Conservation (phyloP, 2,113 vertebrate genomes). For the Psilopogon haemacephalus region DNA sequence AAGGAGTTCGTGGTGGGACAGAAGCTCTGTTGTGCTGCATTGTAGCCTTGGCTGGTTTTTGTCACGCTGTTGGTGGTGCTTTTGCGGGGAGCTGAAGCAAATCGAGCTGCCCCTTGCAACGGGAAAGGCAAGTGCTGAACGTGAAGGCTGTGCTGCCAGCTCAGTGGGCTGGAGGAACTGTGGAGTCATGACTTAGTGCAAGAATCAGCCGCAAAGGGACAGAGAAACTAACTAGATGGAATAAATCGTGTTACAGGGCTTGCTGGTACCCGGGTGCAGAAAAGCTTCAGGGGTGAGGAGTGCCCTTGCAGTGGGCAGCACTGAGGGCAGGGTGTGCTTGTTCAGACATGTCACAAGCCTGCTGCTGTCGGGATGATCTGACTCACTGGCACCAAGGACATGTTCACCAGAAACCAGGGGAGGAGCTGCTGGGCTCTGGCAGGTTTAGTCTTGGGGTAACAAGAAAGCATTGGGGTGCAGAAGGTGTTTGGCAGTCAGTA, state of each 20-base stretch:
- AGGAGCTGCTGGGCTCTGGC: not conserved
- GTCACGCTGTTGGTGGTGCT: not conserved
- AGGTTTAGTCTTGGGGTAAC: not conserved
- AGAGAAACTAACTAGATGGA: not conserved
- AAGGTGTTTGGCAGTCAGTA: not conserved
- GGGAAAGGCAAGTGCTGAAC: not conserved
- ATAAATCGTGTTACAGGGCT: fast-evolving
- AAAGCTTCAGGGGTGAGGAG: not conserved
- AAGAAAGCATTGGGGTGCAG: fast-evolving
- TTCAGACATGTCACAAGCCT: fast-evolving
- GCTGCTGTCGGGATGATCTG: not conserved
- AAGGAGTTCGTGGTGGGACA: not conserved
- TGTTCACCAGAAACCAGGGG: not conserved
- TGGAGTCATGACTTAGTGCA: not conserved
- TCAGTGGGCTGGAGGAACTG: not conserved
- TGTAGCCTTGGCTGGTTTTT: not conserved
- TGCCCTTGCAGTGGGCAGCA: not conserved
- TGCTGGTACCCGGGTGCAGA: not conserved
- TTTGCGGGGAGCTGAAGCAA: not conserved
- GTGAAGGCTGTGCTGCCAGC: not conserved
- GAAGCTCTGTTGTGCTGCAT: not conserved
- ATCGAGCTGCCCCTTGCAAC: not conserved
- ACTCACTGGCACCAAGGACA: not conserved
- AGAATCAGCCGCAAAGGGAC: not conserved
- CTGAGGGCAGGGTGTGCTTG: fast-evolving